Evolutionary conservation across 2,113 vertebrate genomes (phyloP).

Genomic region (Pterophyllum scalare): DNA sequence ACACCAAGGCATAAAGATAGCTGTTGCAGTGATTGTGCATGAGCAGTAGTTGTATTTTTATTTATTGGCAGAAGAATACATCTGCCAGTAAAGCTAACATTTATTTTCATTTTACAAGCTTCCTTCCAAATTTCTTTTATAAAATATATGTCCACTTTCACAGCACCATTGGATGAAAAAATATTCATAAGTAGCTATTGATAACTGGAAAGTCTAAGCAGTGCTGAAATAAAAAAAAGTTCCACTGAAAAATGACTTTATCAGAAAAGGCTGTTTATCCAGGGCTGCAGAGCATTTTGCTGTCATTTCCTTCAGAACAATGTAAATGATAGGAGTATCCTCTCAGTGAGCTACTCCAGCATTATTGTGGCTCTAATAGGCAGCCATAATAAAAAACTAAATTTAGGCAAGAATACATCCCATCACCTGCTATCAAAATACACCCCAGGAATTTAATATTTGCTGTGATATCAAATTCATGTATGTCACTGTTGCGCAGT

Average conservation of each 20-base stretch:
- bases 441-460: conserved; percentile 32
- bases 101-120: conserved; percentile 25
- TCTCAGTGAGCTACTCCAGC: background rate
- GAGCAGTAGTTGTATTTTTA: background rate
- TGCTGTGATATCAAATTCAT: conserved; percentile 38
- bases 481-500: conserved; percentile 9
- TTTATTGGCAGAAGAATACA: background rate
- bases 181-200: background rate
- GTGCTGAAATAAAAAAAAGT: background rate
- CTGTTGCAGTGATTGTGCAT: background rate
- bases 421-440: conserved; percentile 21
- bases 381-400: conserved; percentile 4
- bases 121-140: background rate
- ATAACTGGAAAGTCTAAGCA: background rate
- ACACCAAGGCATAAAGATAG: background rate
- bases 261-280: conserved; percentile 8
- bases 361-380: background rate
- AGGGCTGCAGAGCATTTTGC: conserved; percentile 13
- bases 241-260: background rate
- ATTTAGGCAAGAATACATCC: conserved; percentile 5
- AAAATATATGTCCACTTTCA: conserved; percentile 9
- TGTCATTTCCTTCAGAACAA: conserved; percentile 1
- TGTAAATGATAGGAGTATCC: conserved; percentile 7
- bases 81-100: background rate
- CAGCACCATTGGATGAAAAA: background rate